Conservation (phyloP, 2,888 invertebrate genomes). For the Erebia palarica region DNA sequence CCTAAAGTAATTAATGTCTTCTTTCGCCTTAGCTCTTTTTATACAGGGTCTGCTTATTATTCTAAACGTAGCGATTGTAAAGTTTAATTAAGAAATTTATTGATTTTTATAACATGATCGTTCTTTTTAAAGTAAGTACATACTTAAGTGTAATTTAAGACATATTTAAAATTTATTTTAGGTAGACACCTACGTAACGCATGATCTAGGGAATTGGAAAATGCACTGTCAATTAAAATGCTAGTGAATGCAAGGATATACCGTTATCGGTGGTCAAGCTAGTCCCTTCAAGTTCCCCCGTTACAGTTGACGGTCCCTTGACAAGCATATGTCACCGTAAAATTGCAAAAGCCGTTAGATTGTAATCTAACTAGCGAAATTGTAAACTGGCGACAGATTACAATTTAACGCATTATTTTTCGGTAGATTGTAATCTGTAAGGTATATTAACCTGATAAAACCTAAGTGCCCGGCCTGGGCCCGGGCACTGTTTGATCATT, state of each 20-base stretch:
- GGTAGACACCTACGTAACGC: neutral
- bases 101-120: neutral
- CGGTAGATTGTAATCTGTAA: no score
- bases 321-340: no score
- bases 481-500: no score
- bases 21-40: constrained; percentile 7
- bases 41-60: constrained; percentile 13
- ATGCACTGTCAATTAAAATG: neutral
- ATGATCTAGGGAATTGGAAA: constrained; percentile 2
- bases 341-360: no score
- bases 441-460: no score
- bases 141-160: neutral
- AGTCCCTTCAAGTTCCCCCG: constrained; percentile 36
- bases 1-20: constrained; percentile 17
- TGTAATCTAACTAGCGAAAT: no score
- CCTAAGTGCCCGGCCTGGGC: no score
- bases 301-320: constrained; percentile 36
- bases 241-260: constrained; percentile 20
- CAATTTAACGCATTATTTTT: no score
- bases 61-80: neutral
- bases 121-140: neutral
- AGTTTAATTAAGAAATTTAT: neutral
- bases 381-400: no score
- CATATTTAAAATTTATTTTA: no score
- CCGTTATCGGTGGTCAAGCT: constrained; percentile 36